Evolutionary conservation across 2,113 vertebrate species (phyloP).

Genomic region (Ictalurus furcatus): DNA sequence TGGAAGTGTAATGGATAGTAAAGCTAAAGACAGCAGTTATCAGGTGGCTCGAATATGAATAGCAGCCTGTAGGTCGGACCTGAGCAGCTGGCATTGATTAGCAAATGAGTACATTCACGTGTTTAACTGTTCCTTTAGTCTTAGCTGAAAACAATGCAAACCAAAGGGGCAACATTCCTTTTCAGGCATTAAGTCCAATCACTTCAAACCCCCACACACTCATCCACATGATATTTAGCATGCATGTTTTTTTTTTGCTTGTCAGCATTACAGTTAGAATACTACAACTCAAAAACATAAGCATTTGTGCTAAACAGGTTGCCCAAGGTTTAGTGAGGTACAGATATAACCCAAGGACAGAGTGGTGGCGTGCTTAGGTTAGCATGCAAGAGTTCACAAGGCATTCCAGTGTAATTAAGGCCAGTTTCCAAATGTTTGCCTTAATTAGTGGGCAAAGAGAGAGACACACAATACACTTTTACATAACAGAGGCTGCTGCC

Average conservation of each 20-base stretch:
- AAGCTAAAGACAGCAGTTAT: conserved; percentile 26
- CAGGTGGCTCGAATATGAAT: conserved; percentile 40
- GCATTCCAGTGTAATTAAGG: conserved; percentile 63
- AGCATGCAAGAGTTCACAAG: conserved; percentile 43
- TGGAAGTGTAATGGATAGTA: background rate
- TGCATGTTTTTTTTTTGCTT: no score
- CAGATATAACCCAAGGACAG: conserved; percentile 22
- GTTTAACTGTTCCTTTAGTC: conserved; percentile 39
- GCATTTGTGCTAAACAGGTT: conserved; percentile 33
- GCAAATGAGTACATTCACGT: conserved; percentile 44
- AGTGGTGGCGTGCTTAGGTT: conserved; percentile 12
- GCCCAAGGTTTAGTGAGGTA: conserved; percentile 36
- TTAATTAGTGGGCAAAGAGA: conserved; percentile 64
- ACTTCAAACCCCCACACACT: background rate
- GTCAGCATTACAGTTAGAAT: background rate
- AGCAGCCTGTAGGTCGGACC: conserved; percentile 8
- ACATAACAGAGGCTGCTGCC: conserved; percentile 56
- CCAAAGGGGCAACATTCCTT: conserved; percentile 7
- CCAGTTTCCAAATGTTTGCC: conserved; percentile 54
- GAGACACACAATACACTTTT: conserved; percentile 62
- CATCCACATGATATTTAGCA: background rate
- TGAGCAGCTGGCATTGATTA: conserved; percentile 46
- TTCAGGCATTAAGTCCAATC: background rate
- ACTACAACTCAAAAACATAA: background rate
- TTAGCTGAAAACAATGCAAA: conserved; percentile 23